These are phyloP conservation scores for Mus pahari DNA, from an alignment of 2,113 vertebrate genomes.

Conservation along the genomic window DNA sequence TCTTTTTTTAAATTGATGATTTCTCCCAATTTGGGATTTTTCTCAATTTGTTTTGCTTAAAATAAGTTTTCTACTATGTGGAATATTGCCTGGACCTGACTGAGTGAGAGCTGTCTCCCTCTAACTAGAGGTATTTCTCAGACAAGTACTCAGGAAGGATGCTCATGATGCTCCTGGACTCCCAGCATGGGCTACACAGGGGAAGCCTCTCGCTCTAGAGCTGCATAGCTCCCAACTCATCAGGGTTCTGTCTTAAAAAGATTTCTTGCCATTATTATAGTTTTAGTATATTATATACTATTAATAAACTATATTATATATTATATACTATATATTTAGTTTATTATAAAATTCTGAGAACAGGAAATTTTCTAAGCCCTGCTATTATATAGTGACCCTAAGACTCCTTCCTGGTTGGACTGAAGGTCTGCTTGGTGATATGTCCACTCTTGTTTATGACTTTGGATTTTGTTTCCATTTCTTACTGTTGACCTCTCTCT, in stretches of 20 bases:
- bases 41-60: not conserved
- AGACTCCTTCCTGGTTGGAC: not conserved
- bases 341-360: not conserved
- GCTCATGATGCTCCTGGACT: too few species aligned
- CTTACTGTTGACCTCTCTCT: too few species aligned
- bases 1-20: not conserved
- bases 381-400: not conserved
- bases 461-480: not conserved
- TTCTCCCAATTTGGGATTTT: not conserved
- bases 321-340: too few species aligned
- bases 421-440: not conserved
- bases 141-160: too few species aligned
- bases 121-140: not conserved
- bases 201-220: not conserved
- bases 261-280: not conserved
- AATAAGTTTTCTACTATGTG: not conserved
- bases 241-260: not conserved
- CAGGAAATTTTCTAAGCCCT: not conserved
- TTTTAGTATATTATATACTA: too few species aligned
- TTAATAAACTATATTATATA: too few species aligned
- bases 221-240: not conserved
- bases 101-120: too few species aligned
- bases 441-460: not conserved
- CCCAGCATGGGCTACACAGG: not conserved
- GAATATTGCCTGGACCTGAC: too few species aligned